Evolutionary conservation across 2,888 invertebrate species (phyloP).

Genomic region (Pristionchus fissidentatus): DNA sequence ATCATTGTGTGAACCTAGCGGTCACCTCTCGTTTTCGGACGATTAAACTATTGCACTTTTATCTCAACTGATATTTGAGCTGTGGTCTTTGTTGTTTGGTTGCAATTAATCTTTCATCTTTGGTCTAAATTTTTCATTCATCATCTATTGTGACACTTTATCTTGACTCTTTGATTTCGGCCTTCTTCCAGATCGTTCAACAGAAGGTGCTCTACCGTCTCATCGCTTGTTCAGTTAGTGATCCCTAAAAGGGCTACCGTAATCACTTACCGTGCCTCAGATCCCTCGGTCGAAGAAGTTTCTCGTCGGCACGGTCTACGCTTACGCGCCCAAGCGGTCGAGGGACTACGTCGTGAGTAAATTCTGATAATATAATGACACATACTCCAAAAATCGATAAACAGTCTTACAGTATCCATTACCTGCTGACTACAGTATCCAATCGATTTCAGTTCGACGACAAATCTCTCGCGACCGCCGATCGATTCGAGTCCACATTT

Average conservation of each 20-base stretch:
- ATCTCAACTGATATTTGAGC: not conserved
- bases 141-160: too few species aligned
- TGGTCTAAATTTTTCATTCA: too few species aligned
- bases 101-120: not conserved
- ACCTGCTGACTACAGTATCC: too few species aligned
- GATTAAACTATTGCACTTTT: not conserved
- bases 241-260: not conserved
- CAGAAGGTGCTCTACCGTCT: constrained; percentile 22
- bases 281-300: not conserved
- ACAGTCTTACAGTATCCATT: too few species aligned
- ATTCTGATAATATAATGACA: too few species aligned
- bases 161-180: too few species aligned
- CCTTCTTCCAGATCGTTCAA: not conserved
- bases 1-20: too few species aligned
- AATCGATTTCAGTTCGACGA: constrained; percentile 11
- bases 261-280: not conserved
- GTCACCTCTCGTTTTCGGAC: too few species aligned
- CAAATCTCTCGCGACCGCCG: not conserved
- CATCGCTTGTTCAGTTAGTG: constrained; percentile 12
- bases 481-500: not conserved
- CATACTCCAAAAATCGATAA: not conserved
- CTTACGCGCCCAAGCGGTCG: not conserved
- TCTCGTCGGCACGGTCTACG: constrained; percentile 24
- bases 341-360: not conserved
- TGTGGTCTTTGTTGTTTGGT: too few species aligned